phyloP scores from a whole-genome alignment of 1,140 invertebrate genomes.

The Triops cancriformis region DNA sequence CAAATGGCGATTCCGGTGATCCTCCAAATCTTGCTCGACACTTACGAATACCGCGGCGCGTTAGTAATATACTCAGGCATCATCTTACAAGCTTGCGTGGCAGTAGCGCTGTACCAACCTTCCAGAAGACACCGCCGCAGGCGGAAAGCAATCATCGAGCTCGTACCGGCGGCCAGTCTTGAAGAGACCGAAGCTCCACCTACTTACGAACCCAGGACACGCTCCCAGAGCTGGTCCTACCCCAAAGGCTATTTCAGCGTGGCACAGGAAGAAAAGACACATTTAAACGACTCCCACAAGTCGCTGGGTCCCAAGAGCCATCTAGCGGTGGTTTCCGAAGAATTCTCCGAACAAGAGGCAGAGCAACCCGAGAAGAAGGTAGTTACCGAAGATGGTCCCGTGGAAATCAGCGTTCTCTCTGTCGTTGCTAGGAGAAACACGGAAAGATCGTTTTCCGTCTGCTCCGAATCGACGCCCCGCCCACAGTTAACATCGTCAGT shows the following conservation, averaged over 20 bases:
- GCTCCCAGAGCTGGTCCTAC: background rate
- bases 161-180: background rate
- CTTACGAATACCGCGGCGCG: conserved; percentile 27
- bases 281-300: background rate
- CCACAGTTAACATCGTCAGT: background rate
- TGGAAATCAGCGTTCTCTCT: background rate
- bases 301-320: background rate
- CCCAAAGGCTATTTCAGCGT: background rate
- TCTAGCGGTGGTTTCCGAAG: background rate
- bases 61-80: conserved; percentile 38
- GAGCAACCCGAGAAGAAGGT: background rate
- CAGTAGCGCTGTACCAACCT: conserved; percentile 33
- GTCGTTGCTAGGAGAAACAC: background rate
- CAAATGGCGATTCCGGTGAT: conserved; percentile 35
- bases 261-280: background rate
- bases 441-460: conserved; percentile 12
- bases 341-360: background rate
- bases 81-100: conserved; percentile 33
- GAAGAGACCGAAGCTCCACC: background rate
- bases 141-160: background rate
- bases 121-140: conserved; percentile 30
- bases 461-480: background rate
- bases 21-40: conserved; percentile 25
- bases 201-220: background rate
- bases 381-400: background rate